A percentile compares a stretch with the other conserved stretches of the same genome.
Conservation (phyloP, 64 coral and sea anemone species). For the Stylophora pistillata region DNA sequence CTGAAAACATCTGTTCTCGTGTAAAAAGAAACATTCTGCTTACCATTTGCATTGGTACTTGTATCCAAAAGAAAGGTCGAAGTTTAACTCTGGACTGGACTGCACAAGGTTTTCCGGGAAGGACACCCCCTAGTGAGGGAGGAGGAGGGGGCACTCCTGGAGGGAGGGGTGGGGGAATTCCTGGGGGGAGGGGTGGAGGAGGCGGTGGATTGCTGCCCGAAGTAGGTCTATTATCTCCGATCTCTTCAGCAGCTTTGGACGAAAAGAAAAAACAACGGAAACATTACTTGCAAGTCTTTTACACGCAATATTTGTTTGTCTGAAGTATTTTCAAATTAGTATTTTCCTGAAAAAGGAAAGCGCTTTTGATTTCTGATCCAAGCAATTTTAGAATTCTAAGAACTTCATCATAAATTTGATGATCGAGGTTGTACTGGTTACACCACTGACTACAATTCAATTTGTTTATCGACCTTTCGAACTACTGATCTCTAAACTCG, state of each 20-base stretch:
- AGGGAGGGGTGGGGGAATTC: constrained; percentile 45
- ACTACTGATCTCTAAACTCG: no score
- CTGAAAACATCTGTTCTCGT: no score
- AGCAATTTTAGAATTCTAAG: no score
- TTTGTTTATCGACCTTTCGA: no score
- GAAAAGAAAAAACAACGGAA: background rate
- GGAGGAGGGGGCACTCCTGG: constrained; percentile 79
- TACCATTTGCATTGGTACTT: constrained; percentile 86
- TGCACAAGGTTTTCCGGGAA: constrained; percentile 46
- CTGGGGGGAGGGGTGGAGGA: constrained; percentile 82
- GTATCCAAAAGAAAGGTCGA: constrained; percentile 91
- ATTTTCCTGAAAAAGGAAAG: no score
- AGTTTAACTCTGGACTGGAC: constrained; percentile 78
- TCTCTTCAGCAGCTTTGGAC: constrained; percentile 19
- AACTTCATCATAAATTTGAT: no score
- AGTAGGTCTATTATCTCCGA: background rate
- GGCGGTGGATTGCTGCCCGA: constrained; percentile 36
- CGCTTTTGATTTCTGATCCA: no score
- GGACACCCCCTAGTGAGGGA: constrained; percentile 31
- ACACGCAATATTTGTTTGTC: background rate
- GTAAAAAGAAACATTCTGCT: background rate
- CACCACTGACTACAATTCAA: no score
- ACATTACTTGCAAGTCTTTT: background rate
- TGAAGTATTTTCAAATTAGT: no score
- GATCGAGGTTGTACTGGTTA: no score